Percentiles rank a stretch among this genome's conserved stretches.
Evolutionary conservation across 2,113 vertebrate genomes (phyloP).

Genomic region (Speoplatyrhinus poulsoni): DNA sequence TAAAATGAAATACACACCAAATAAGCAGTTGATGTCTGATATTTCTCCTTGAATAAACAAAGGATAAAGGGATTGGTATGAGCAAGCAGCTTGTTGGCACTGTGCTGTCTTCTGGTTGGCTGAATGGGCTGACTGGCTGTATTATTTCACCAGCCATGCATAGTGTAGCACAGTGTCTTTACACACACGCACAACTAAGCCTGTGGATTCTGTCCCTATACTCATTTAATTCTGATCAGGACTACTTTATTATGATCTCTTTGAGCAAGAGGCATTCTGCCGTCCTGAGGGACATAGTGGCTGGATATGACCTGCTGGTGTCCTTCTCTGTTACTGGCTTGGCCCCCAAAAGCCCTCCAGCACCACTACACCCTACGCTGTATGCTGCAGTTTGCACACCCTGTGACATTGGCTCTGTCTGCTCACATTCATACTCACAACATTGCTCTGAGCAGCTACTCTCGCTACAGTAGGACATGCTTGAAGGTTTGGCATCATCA

Average conservation of each 20-base stretch:
- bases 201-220: neutral
- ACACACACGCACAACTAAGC: neutral
- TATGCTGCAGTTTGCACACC: slow-evolving; percentile 34
- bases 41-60: too few species aligned
- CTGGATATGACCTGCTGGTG: slow-evolving; percentile 50
- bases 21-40: too few species aligned
- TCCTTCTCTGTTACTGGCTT: slow-evolving; percentile 53
- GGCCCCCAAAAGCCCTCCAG: slow-evolving; percentile 39
- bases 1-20: too few species aligned
- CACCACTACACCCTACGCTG: slow-evolving; percentile 17
- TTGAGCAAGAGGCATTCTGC: slow-evolving; percentile 26
- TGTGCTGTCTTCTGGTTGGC: too few species aligned
- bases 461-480: slow-evolving; percentile 9
- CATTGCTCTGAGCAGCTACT: slow-evolving; percentile 5
- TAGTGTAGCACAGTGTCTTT: too few species aligned
- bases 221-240: slow-evolving; percentile 5
- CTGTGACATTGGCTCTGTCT: slow-evolving; percentile 35
- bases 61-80: too few species aligned
- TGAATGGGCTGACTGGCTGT: too few species aligned
- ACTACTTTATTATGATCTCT: slow-evolving; percentile 22
- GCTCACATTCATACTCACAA: slow-evolving; percentile 40
- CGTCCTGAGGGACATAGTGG: slow-evolving; percentile 43
- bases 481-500: neutral
- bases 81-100: too few species aligned
- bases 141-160: too few species aligned